Base-by-base conservation (phyloP, 2,113 vertebrate species). In the Rattus rattus region DNA sequence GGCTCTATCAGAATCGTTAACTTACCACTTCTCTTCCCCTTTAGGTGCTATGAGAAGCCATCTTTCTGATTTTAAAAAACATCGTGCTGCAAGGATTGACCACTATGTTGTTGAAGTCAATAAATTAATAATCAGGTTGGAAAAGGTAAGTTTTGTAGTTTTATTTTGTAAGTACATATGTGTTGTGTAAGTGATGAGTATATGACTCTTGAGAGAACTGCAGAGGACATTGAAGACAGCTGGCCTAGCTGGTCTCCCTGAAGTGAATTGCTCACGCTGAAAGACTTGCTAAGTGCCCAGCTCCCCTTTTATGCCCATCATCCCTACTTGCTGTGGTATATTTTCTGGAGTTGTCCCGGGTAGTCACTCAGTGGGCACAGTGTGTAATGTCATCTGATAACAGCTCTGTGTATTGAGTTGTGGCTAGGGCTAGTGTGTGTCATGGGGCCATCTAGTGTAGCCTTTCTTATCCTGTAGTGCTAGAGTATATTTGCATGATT, bases 101-200 rank as follows among this genome's bases (percentile, higher is more conserved):
- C 99, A 99, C 98, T 99, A 99, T 90, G 99, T 99, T 95, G 99
- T 99, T 93, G 99, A 99, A 98, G 99, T 99, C 97, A 99, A 99
- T 98, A 99, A 99, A 97, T 98, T 99, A 95, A 99, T 99, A 97
- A 99, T 99, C 97, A 99, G 99, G 94, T 98, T 99, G 98, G 99
- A 99, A 98, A 99, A 99, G 99, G 99, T 99, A 97, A 98, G 97
- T 76, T 79, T 92, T 95, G 22, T 49, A 94, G 83, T 95, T 96
- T 96, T 30, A 85, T 85, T 9, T 49, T 73, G 30, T 56, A 96
- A 92, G 19, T 91, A 73, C 73, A 90, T 2, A n/a, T 91, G 28
- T 90, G 9, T 76, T 17, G 17, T 43, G 0, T 47, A 1, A 54
- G 14, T 72, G 3, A 4, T 54, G 20, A 24, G 2, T 43, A 9